Evolutionary conservation across 2,113 vertebrate genomes (phyloP).

Genomic region (Pygoscelis adeliae): DNA sequence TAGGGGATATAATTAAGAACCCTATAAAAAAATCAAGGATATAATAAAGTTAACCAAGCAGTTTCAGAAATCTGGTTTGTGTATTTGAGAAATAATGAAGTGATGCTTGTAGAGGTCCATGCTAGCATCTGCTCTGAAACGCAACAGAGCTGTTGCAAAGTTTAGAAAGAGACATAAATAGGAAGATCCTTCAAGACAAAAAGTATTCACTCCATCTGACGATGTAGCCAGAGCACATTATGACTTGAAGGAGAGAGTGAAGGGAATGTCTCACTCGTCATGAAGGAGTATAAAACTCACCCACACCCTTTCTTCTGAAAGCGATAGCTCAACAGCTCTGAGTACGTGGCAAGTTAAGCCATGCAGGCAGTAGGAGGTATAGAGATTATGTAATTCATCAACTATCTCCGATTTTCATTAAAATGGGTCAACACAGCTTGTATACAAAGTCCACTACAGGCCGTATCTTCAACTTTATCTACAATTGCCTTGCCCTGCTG

Average conservation of each 20-base stretch:
- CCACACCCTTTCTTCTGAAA: slow-evolving; percentile 10
- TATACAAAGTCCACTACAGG: not conserved
- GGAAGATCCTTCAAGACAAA: slow-evolving; percentile 15
- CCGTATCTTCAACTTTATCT: not conserved
- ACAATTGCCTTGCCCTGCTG: not conserved
- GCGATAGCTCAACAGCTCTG: not conserved
- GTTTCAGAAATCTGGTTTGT: slow-evolving; percentile 43
- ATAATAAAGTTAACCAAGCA: slow-evolving; percentile 54
- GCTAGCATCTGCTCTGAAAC: slow-evolving; percentile 53
- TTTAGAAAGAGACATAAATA: slow-evolving; percentile 44
- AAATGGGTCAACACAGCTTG: not conserved
- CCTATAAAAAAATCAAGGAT: slow-evolving; percentile 34
- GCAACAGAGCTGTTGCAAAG: slow-evolving; percentile 37
- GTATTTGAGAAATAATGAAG: slow-evolving; percentile 66
- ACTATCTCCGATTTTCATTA: not conserved
- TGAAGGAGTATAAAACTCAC: not conserved
- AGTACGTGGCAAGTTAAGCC: slow-evolving; percentile 10
- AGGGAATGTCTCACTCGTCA: not conserved
- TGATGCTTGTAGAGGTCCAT: slow-evolving; percentile 41
- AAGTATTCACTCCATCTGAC: not conserved
- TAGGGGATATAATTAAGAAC: slow-evolving; percentile 50
- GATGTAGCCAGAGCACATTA: slow-evolving; percentile 24
- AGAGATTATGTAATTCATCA: not conserved
- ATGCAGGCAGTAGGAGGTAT: not conserved
- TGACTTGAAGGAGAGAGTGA: not conserved